Percentiles rank a stretch among this genome's conserved stretches.
Evolutionary conservation across 1,140 invertebrate species (phyloP).

Genomic region (Tribolium castaneum): DNA sequence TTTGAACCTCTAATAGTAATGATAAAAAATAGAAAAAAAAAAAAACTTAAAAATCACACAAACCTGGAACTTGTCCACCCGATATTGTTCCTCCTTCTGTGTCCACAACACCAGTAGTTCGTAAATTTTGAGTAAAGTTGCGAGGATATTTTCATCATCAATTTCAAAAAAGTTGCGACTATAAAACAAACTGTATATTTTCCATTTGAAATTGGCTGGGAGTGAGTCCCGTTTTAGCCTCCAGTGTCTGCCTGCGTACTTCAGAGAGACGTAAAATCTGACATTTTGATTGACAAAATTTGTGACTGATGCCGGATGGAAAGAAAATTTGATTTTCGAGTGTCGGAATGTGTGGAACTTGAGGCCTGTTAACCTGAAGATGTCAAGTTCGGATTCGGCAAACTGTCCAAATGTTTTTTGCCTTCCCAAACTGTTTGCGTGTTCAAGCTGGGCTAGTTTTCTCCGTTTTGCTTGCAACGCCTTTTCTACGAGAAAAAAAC

Average conservation of each 20-base stretch:
- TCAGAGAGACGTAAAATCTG: constrained; percentile 37
- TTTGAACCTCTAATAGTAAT: constrained; percentile 25
- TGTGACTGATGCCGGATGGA: constrained; percentile 20
- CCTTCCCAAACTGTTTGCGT: neutral
- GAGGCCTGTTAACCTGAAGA: constrained; percentile 10
- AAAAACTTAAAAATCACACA: neutral
- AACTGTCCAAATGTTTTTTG: neutral
- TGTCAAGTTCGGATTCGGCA: neutral
- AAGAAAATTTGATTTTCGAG: constrained; percentile 42
- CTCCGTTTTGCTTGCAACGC: neutral
- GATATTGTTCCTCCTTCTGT: constrained; percentile 1
- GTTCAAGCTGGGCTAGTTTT: neutral
- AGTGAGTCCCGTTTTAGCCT: constrained; percentile 44
- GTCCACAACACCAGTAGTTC: constrained; percentile 24
- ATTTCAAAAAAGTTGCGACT: neutral
- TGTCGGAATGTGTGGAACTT: constrained; percentile 38
- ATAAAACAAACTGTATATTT: constrained; percentile 39
- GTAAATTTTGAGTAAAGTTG: constrained; percentile 29
- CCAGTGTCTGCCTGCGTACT: constrained; percentile 44
- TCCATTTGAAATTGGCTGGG: constrained; percentile 19
- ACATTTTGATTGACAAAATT: constrained; percentile 8
- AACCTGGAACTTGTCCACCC: constrained; percentile 25
- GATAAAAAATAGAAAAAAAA: neutral
- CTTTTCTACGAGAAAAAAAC: neutral
- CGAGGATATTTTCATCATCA: constrained; percentile 25